Percentiles rank a stretch among this genome's conserved stretches.
These are phyloP conservation scores for Sarcoramphus papa DNA, from an alignment of 2,797 vertebrate genomes.

Conservation along the genomic window DNA sequence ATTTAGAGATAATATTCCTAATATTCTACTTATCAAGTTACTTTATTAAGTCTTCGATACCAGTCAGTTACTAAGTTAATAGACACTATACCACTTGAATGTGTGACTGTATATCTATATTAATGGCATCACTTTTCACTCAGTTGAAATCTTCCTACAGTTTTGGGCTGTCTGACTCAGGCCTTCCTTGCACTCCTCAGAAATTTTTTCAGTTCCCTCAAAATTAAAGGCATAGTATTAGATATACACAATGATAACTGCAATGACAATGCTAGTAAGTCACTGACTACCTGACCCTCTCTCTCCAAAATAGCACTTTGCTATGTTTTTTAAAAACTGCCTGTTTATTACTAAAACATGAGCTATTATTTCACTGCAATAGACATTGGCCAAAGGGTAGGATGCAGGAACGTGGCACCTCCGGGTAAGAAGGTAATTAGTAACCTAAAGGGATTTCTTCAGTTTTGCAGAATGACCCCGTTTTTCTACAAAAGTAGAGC, in stretches of 20 bases:
- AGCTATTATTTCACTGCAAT: not conserved
- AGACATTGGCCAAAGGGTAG: not conserved
- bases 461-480: not conserved
- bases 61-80: not conserved
- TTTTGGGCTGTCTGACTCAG: not conserved
- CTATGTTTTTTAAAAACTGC: not conserved
- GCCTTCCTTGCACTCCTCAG: not conserved
- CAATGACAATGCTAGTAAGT: not conserved
- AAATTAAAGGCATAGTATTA: not conserved
- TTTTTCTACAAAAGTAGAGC: not conserved
- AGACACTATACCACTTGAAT: not conserved
- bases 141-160: not conserved
- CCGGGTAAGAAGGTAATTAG: not conserved
- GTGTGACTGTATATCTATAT: not conserved
- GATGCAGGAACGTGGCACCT: not conserved
- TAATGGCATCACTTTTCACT: not conserved
- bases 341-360: not conserved
- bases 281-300: not conserved
- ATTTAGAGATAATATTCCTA: not conserved
- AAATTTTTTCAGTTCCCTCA: not conserved
- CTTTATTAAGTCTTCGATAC: accelerated
- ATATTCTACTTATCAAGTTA: not conserved
- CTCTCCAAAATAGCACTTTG: not conserved
- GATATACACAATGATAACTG: not conserved
- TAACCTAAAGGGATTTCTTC: not conserved